Conservation (phyloP, 1,140 invertebrate species). For the Neodiprion fabricii region DNA sequence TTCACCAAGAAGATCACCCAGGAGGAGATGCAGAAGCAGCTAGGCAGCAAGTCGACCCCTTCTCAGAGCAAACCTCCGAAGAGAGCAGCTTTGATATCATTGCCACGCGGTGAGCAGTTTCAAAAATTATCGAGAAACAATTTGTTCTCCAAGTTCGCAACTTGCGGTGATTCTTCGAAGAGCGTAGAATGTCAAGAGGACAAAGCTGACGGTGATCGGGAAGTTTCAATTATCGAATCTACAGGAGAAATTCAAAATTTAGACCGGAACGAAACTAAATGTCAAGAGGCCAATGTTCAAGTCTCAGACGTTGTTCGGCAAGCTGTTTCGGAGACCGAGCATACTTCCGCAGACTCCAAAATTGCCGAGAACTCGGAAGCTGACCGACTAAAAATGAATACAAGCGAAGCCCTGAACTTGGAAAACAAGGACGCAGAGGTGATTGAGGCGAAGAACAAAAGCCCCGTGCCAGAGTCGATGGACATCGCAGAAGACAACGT, state of each 20-base stretch:
- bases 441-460: neutral
- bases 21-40: slow-evolving; percentile 60
- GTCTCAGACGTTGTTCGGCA: neutral
- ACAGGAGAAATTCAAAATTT: no score
- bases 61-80: slow-evolving; percentile 41
- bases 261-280: neutral
- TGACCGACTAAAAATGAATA: neutral
- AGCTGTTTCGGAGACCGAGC: neutral
- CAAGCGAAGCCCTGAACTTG: no score
- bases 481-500: neutral
- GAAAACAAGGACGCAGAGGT: neutral
- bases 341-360: neutral
- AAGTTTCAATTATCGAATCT: neutral
- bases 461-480: neutral
- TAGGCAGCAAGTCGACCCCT: slow-evolving; percentile 30
- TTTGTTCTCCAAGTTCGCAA: neutral
- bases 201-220: neutral
- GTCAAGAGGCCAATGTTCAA: neutral
- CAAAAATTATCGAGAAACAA: slow-evolving; percentile 33
- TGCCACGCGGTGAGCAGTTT: slow-evolving; percentile 43
- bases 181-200: neutral
- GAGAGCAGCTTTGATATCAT: slow-evolving; percentile 48
- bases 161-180: neutral
- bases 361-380: neutral
- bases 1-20: slow-evolving; percentile 64